Conservation (phyloP, 1,140 invertebrate genomes). For the Megalopta genalis region DNA sequence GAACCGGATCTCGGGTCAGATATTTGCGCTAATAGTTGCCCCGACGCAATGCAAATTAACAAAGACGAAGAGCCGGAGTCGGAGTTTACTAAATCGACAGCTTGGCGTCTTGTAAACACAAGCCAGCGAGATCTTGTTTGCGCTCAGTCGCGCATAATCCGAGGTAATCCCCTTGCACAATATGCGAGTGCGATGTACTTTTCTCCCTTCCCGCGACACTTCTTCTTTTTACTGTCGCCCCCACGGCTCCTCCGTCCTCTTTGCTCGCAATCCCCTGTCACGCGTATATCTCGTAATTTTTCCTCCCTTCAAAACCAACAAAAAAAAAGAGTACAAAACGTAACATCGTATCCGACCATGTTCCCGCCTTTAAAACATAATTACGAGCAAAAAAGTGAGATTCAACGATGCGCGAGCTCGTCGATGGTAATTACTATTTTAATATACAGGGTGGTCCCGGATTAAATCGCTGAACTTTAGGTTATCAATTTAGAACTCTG, state of each 20-base stretch:
- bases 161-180: slow-evolving; percentile 79
- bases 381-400: no score
- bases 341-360: no score
- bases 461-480: no score
- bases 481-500: no score
- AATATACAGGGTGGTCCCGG: no score
- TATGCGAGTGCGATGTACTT: slow-evolving; percentile 70
- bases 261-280: not conserved
- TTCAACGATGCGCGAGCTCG: no score
- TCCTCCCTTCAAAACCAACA: not conserved
- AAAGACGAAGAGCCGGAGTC: slow-evolving; percentile 31
- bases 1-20: not conserved
- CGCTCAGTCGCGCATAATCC: slow-evolving; percentile 79
- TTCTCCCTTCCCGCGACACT: slow-evolving; percentile 24
- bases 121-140: slow-evolving; percentile 78
- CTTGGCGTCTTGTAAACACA: slow-evolving; percentile 79
- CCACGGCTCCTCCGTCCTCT: slow-evolving; percentile 21
- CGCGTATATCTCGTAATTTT: not conserved
- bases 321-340: not conserved
- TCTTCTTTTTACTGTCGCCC: slow-evolving; percentile 48
- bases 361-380: no score
- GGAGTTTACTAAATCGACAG: slow-evolving; percentile 74
- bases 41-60: not conserved
- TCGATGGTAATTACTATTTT: no score
- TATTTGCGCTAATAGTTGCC: slow-evolving; percentile 2